Conservation (phyloP, 35 echinoderm and acorn worm species). For the Lytechinus pictus region DNA sequence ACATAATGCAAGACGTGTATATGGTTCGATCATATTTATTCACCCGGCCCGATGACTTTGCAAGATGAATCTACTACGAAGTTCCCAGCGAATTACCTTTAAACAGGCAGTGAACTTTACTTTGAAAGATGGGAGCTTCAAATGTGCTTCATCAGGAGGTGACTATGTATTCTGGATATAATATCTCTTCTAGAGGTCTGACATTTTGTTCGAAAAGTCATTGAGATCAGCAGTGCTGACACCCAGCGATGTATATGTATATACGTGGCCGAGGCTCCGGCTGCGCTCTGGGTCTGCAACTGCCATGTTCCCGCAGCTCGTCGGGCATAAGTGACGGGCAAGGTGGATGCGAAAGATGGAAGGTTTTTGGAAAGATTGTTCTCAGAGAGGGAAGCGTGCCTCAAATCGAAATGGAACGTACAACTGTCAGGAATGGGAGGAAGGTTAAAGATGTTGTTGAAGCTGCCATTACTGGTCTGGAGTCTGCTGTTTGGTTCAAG, state of each 20-base stretch:
- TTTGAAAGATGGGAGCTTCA: neutral
- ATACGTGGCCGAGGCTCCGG: constrained; percentile 48
- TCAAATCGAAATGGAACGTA: constrained; percentile 26
- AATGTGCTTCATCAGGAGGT: constrained; percentile 1
- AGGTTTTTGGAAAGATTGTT: constrained; percentile 36
- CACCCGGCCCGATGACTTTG: neutral
- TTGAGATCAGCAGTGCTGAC: neutral
- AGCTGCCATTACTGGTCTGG: constrained; percentile 54
- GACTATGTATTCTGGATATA: constrained; percentile 19
- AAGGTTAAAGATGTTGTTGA: constrained; percentile 25
- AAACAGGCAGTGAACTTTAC: neutral
- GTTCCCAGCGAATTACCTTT: neutral
- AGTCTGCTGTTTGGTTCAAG: constrained; percentile 73
- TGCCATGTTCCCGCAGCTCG: constrained; percentile 12
- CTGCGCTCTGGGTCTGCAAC: constrained; percentile 27
- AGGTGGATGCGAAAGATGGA: constrained; percentile 53
- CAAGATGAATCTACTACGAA: neutral
- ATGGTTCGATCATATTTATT: no score
- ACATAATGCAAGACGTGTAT: no score
- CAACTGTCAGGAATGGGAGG: neutral
- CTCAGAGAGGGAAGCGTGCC: constrained; percentile 64
- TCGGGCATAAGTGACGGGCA: constrained; percentile 26
- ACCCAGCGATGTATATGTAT: constrained; percentile 35
- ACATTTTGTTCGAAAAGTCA: neutral
- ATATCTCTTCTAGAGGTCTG: neutral